A percentile compares a stretch with the other conserved stretches of the same genome.
phyloP scores from a whole-genome alignment of 2,113 vertebrate species.

The Crocuta crocuta region DNA sequence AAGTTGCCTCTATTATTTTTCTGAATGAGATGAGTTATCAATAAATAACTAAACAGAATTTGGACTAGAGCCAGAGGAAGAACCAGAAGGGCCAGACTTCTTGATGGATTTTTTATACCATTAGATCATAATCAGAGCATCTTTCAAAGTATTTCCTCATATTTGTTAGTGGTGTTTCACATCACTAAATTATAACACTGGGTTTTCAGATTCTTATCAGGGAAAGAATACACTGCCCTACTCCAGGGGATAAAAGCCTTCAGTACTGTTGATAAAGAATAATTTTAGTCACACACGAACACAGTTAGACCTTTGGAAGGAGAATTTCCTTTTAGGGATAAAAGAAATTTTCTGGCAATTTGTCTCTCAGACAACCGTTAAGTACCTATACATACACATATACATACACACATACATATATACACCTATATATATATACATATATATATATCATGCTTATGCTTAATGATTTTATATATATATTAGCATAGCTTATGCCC shows the following conservation, averaged over 20 bases:
- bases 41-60: background rate
- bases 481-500: too few species aligned
- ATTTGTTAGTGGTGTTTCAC: background rate
- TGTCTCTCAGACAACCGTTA: constrained; percentile 61
- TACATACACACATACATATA: too few species aligned
- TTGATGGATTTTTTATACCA: background rate
- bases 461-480: too few species aligned
- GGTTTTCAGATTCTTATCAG: constrained; percentile 12
- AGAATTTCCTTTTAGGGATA: constrained; percentile 42
- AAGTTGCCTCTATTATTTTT: background rate
- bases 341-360: constrained; percentile 49
- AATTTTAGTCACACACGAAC: constrained; percentile 42
- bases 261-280: constrained; percentile 27
- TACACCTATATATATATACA: too few species aligned
- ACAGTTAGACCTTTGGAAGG: constrained; percentile 55
- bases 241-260: background rate
- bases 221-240: background rate
- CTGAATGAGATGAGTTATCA: background rate
- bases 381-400: background rate
- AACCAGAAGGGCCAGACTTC: background rate
- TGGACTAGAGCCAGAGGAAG: background rate
- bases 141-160: constrained; percentile 14
- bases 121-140: background rate
- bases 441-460: too few species aligned
- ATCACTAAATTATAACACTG: constrained; percentile 8